These are phyloP conservation scores for Hirundichthys speculiger DNA, from an alignment of 2,113 vertebrate species.

Conservation along the genomic window DNA sequence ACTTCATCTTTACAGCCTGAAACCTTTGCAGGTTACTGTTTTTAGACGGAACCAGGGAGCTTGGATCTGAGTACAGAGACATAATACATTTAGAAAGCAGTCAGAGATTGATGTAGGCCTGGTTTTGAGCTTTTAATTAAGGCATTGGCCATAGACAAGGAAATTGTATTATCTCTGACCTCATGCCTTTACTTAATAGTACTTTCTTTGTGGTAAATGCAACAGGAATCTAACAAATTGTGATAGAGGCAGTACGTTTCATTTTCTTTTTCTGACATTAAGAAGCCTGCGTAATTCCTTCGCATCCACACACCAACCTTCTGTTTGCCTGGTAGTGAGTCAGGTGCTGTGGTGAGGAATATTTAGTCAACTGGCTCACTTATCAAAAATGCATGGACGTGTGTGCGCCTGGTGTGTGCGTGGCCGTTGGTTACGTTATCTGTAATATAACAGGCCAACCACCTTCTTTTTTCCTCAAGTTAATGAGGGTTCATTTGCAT, in stretches of 20 bases:
- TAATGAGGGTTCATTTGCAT: conserved; percentile 81
- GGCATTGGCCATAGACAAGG: neutral
- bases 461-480: conserved; percentile 70
- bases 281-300: conserved; percentile 22
- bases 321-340: conserved; percentile 51
- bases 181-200: conserved; percentile 14
- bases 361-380: conserved; percentile 65
- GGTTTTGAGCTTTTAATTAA: neutral
- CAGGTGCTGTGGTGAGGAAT: conserved; percentile 58
- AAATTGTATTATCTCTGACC: neutral
- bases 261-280: conserved; percentile 12
- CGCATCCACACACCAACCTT: conserved; percentile 12
- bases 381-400: conserved; percentile 35
- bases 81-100: neutral
- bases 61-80: neutral
- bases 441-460: conserved; percentile 72
- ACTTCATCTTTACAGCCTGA: neutral
- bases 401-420: conserved; percentile 33
- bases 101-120: neutral
- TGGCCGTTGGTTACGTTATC: conserved; percentile 68
- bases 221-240: conserved; percentile 19
- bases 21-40: neutral
- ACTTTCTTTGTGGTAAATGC: conserved; percentile 16
- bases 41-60: neutral
- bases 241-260: conserved; percentile 4